phyloP scores from a whole-genome alignment of 2,113 vertebrate species.

The Perca fluviatilis region DNA sequence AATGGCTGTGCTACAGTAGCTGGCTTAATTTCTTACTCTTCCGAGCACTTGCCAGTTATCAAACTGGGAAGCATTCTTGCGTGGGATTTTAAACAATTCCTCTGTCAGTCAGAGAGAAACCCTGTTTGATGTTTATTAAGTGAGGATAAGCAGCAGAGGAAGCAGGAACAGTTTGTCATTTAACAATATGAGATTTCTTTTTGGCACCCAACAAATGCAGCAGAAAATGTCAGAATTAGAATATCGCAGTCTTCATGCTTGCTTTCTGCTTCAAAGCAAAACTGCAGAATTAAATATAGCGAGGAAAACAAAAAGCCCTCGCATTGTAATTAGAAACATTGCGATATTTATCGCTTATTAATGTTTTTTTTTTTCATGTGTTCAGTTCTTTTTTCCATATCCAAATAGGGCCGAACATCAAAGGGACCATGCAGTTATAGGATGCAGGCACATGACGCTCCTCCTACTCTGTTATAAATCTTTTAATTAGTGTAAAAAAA shows the following conservation, averaged over 20 bases:
- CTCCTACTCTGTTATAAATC: conserved; percentile 60
- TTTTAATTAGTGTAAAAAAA: conserved; percentile 74
- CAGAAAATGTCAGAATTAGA: conserved; percentile 75
- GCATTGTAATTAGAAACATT: conserved; percentile 66
- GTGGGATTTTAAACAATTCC: conserved; percentile 40
- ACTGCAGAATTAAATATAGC: conserved; percentile 42
- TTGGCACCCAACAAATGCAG: conserved; percentile 41
- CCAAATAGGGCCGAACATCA: conserved; percentile 59
- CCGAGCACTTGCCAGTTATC: conserved; percentile 29
- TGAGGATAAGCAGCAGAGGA: conserved; percentile 57
- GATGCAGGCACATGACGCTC: conserved; percentile 48
- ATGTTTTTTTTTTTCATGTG: conserved; percentile 59
- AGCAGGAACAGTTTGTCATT: conserved; percentile 31
- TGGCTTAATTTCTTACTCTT: conserved; percentile 6
- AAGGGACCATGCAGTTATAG: conserved; percentile 55
- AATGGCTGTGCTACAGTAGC: neutral
- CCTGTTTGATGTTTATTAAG: conserved; percentile 66
- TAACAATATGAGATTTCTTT: conserved; percentile 47
- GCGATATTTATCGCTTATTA: conserved; percentile 61
- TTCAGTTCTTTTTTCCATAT: conserved; percentile 15
- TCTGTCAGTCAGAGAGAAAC: conserved; percentile 51
- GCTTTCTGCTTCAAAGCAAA: conserved; percentile 61
- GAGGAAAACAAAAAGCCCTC: conserved; percentile 42
- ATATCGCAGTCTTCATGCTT: conserved; percentile 47
- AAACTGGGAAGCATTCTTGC: conserved; percentile 37